Conservation (phyloP, 1,140 invertebrate species). For the Drosophila pallidifrons region DNA sequence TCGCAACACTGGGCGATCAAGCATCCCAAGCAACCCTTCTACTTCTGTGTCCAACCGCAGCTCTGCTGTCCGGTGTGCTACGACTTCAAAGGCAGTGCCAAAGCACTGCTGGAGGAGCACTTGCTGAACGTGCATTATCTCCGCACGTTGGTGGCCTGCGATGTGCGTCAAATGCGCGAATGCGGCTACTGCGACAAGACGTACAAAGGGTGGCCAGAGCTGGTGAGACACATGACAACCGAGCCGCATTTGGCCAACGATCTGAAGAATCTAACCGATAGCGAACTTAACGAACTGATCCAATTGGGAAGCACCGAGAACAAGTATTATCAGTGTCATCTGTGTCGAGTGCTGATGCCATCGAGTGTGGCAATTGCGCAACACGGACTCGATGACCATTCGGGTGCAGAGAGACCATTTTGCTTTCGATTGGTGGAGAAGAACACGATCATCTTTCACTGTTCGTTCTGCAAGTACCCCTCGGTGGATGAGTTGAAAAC, state of each 20-base stretch:
- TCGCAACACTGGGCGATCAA: conserved; percentile 45
- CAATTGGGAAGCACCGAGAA: conserved; percentile 14
- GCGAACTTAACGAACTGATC: conserved; percentile 19
- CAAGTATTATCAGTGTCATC: conserved; percentile 59
- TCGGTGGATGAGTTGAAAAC: conserved; percentile 38
- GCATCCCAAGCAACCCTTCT: conserved; percentile 58
- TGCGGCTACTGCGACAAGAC: conserved; percentile 57
- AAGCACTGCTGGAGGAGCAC: conserved; percentile 45
- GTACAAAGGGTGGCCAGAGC: conserved; percentile 19
- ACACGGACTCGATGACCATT: conserved; percentile 48
- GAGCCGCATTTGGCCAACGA: conserved; percentile 54
- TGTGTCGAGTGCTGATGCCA: conserved; percentile 60
- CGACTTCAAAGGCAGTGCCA: conserved; percentile 46
- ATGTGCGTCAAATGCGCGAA: conserved; percentile 35
- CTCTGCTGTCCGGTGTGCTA: conserved; percentile 52
- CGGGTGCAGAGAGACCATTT: conserved; percentile 28
- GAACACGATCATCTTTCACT: conserved; percentile 47
- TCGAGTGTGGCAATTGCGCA: conserved; percentile 43
- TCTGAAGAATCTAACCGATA: conserved; percentile 55
- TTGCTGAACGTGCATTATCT: conserved; percentile 26
- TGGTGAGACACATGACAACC: conserved; percentile 29
- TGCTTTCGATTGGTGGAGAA: conserved; percentile 42
- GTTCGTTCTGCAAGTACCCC: conserved; percentile 56
- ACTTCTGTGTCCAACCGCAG: conserved; percentile 59
- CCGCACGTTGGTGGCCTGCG: conserved; percentile 45